These are phyloP conservation scores for Rhea americana DNA, from an alignment of 2,113 vertebrate species.

Conservation along the genomic window DNA sequence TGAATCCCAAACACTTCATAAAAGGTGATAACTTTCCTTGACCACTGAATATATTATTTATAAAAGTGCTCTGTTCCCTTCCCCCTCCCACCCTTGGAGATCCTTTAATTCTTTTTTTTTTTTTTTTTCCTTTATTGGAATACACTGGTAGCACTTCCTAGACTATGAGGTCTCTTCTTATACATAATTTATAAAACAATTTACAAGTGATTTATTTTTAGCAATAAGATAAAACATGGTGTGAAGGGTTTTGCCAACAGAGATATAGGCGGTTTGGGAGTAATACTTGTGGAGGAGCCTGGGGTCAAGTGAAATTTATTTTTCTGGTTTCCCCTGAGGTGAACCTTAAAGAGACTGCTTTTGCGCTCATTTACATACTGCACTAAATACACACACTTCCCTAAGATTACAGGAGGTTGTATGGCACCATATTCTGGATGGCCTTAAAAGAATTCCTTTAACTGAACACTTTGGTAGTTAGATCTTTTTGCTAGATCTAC, in stretches of 20 bases:
- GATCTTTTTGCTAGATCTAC: neutral
- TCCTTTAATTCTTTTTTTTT: constrained; percentile 41
- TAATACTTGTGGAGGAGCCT: constrained; percentile 14
- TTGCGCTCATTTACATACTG: neutral
- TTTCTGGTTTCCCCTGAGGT: neutral
- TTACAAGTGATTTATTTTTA: constrained; percentile 83
- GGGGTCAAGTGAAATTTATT: constrained; percentile 49
- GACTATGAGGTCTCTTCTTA: constrained; percentile 74
- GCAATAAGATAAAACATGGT: constrained; percentile 72
- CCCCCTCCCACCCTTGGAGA: constrained; percentile 55
- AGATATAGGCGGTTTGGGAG: constrained; percentile 2
- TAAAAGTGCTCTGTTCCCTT: constrained; percentile 63
- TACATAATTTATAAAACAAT: constrained; percentile 85
- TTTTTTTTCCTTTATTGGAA: constrained; percentile 63
- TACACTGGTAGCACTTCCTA: constrained; percentile 69
- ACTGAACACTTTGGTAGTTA: fast-evolving
- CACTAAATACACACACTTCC: neutral
- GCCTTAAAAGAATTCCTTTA: neutral
- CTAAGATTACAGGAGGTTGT: neutral
- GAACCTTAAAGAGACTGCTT: neutral
- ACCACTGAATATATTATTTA: constrained; percentile 81
- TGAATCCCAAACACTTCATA: constrained; percentile 77
- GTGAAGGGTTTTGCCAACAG: constrained; percentile 69
- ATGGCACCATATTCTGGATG: neutral
- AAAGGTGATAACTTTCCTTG: constrained; percentile 80